phyloP scores from a whole-genome alignment of 2,888 invertebrate genomes.

The Himalopsyche tibetana region DNA sequence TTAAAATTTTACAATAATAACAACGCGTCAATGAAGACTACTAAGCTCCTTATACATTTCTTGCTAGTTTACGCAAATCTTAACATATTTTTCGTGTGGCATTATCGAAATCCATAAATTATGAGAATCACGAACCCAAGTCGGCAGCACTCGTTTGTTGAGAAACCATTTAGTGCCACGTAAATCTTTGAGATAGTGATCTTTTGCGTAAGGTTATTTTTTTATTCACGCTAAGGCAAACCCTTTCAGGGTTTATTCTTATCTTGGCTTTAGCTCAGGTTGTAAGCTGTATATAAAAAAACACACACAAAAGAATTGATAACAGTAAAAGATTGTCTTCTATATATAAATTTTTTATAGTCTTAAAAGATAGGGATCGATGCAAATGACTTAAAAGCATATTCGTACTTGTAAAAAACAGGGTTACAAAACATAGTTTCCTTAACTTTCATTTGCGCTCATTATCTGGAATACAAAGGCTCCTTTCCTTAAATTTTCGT shows the following conservation, averaged over 20 bases:
- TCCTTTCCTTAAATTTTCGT: too few relatives aligned
- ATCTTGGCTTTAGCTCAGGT: not conserved
- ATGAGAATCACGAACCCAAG: slow-evolving; percentile 1
- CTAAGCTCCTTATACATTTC: not conserved
- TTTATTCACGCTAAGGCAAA: not conserved
- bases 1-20: too few relatives aligned
- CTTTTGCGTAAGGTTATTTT: slow-evolving; percentile 4
- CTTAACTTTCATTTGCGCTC: too few relatives aligned
- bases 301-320: slow-evolving; percentile 17
- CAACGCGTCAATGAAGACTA: too few relatives aligned
- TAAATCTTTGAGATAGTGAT: slow-evolving; percentile 6
- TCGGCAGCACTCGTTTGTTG: slow-evolving; percentile 1
- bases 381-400: too few relatives aligned
- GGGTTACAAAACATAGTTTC: too few relatives aligned
- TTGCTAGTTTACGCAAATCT: slow-evolving; percentile 8
- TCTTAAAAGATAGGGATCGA: too few relatives aligned
- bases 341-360: too few relatives aligned
- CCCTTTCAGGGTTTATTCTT: not conserved
- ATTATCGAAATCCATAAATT: slow-evolving; percentile 26
- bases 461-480: too few relatives aligned
- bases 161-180: slow-evolving; percentile 11
- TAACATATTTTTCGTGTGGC: not conserved
- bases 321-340: not conserved
- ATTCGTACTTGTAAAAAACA: too few relatives aligned
- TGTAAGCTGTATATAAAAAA: slow-evolving; percentile 15